Evolutionary conservation across 1,140 invertebrate species (phyloP), one percentile per base, ranked within the genome.

Genomic region (Zaprionus ghesquierei): DNA sequence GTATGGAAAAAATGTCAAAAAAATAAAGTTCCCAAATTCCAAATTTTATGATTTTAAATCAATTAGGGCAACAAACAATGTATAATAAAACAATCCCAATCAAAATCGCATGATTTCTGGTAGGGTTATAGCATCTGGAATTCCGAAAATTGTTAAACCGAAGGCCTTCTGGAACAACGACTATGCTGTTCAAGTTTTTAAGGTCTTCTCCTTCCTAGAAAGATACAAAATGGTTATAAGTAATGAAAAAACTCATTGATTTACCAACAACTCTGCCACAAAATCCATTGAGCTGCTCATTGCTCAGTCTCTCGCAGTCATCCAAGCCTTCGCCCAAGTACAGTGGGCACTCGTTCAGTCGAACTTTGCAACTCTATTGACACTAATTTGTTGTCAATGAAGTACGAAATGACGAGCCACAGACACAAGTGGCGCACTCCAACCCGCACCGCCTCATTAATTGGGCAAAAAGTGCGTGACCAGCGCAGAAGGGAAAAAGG

Each of bases 321-420:
- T n/a, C n/a, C n/a, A n/a, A n/a, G 13, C 35, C 22, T 3, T 22
- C 10, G 10, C 41, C 9, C 18, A 20, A 18, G 18, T 38, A 44
- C 27, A 55, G 18, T 60, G 15, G 53, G 5, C 31, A 20, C 3
- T 44, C 41, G 53, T 23, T 6, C 18, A 27, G 75, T 46, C 22
- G 41, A 54, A 41, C 46, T 46, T 18, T 54, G 25, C 38, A 46
- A 73, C 71, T 82, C 51, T 65, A 82, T 87, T 72, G 82, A 87
- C 82, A 79, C 79, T 87, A 89, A 87, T 87, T 87, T 87, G 82
- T 71, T 77, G 75, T 79, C 82, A 89, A 87, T 87, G 69, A 68
- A 75, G 76, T 60, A 65, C 64, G 50, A 76, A 77, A 81, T 81
- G 69, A 66, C 44, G 29, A 62, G 31, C 46, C 61, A 60, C 41